A percentile compares a stretch with the other conserved stretches of the same genome.
Conservation (phyloP, 2,113 vertebrate species). For the Willisornis vidua region DNA sequence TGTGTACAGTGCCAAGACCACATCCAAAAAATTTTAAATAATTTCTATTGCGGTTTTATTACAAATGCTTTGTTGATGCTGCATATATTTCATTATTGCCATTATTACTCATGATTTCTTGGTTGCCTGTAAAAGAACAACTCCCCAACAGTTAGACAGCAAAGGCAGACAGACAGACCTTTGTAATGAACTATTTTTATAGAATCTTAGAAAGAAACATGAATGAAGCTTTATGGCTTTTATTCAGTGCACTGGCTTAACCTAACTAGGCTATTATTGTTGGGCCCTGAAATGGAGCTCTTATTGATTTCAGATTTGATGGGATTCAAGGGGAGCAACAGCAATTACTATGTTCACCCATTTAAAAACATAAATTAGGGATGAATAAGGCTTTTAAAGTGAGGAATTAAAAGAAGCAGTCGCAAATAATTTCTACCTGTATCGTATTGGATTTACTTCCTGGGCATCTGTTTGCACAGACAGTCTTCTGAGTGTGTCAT, state of each 20-base stretch:
- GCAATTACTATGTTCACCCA: constrained; percentile 41
- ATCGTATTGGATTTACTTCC: constrained; percentile 23
- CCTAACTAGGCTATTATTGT: neutral
- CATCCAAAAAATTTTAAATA: neutral
- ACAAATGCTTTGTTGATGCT: neutral
- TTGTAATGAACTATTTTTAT: neutral
- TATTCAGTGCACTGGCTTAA: constrained; percentile 26
- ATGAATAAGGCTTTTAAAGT: constrained; percentile 38
- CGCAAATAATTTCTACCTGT: constrained; percentile 8
- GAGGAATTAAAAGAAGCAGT: constrained; percentile 5
- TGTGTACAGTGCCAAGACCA: neutral
- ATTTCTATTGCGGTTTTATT: neutral
- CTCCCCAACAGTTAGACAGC: neutral
- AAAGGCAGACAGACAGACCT: neutral
- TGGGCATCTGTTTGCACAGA: neutral
- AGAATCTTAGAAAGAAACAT: neutral
- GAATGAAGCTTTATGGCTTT: constrained; percentile 39
- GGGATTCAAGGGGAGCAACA: constrained; percentile 30
- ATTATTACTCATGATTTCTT: neutral
- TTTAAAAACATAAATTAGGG: constrained; percentile 62
- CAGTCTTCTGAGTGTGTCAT: constrained; percentile 1
- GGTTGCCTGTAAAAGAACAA: neutral
- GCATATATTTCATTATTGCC: neutral
- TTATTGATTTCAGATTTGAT: constrained; percentile 50
- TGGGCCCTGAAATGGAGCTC: constrained; percentile 28